phyloP scores from a whole-genome alignment of 37 sponge, comb jelly and placozoan genomes.

The Cladorhizidae sp. region DNA sequence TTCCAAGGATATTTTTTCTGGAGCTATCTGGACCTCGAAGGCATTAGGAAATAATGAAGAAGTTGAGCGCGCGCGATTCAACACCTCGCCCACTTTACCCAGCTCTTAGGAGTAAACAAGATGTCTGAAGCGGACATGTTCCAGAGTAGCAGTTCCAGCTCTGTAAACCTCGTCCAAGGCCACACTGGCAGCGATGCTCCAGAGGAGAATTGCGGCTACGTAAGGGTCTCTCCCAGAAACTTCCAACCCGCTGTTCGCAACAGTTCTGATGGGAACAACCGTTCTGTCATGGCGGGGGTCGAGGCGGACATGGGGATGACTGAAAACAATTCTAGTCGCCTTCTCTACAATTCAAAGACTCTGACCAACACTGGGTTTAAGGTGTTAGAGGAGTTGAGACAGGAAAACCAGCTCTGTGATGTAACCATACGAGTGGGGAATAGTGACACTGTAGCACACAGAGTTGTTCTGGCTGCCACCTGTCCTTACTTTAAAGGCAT shows the following conservation, averaged over 20 bases:
- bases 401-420: slow-evolving; percentile 74
- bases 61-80: too few species aligned
- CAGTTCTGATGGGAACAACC: neutral
- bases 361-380: slow-evolving; percentile 51
- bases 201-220: slow-evolving; percentile 17
- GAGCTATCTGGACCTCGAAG: too few species aligned
- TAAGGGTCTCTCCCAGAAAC: neutral
- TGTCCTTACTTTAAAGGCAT: slow-evolving; percentile 91
- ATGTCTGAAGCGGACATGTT: neutral
- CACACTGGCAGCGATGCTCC: slow-evolving; percentile 19
- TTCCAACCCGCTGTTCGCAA: neutral
- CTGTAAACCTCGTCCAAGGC: neutral
- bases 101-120: neutral
- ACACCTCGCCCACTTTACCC: too few species aligned
- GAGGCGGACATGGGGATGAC: slow-evolving; percentile 30
- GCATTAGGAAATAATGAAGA: too few species aligned
- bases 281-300: slow-evolving; percentile 10
- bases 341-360: slow-evolving; percentile 40
- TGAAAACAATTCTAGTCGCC: neutral
- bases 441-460: slow-evolving; percentile 66
- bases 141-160: slow-evolving; percentile 1
- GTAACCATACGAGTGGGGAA: slow-evolving; percentile 70
- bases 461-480: slow-evolving; percentile 81
- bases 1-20: too few species aligned
- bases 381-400: slow-evolving; percentile 64